Base-by-base conservation (phyloP, 1,140 invertebrate species). In the Stegodyphus dumicola region DNA sequence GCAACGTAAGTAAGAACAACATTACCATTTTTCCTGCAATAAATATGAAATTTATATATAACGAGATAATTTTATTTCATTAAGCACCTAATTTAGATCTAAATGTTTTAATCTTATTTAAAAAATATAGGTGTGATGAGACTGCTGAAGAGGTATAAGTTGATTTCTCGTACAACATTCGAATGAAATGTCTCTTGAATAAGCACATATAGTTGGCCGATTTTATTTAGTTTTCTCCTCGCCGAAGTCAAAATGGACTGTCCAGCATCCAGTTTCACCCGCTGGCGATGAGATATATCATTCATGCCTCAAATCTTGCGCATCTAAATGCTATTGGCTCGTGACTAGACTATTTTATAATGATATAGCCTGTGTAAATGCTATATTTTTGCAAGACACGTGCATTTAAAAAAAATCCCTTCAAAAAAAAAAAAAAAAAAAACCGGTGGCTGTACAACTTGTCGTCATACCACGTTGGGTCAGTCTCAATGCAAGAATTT, bases 361-460 rank as follows among this genome's bases (percentile, higher is more conserved):
- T 60, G 33, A 85, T 60, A 71, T 77, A 85, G 81, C 81, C 74
- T 77, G 73, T 85, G 81, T 76, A 85, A 85, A 85, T 85, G 81
- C 81, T 85, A 76, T 85, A 85, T 85, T 85, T 85, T 85, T 85
- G 81, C 81, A 85, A 85, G 74, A 76, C 74, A 76, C 49, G 64
- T 85, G 81, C 80, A 83, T 74, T 83, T 75, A 66, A 83, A 70
- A 54, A 75, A 74, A 33, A 56, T 65, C 48, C 48, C 9, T 33
- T 51, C n/a, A n/a, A n/a, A n/a, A 49, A 54, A 18, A 78, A 73
- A 81, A n/a, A 66, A 60, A 66, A n/a, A 7, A 67, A 67, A 84
- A 76, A 85, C 81, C 81, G 81, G 81, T 85, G 81, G 81, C 70
- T 83, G 18, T 85, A 48, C 64, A 85, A 75, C n/a, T 74, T 56